phyloP scores from a whole-genome alignment of 1,140 invertebrate genomes.

The Antheraea mylitta region DNA sequence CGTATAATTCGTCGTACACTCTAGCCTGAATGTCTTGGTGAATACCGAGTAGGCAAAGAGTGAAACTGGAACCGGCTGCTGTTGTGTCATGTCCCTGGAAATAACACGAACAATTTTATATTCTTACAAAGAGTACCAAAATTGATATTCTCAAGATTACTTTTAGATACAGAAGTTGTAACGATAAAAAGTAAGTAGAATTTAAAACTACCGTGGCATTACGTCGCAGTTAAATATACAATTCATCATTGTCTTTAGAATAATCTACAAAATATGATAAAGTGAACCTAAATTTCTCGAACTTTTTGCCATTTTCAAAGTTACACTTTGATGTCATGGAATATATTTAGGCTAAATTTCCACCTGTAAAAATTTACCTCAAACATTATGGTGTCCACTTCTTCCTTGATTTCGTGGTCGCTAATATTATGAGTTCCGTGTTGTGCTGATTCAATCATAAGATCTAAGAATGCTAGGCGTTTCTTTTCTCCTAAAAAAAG shows the following conservation, averaged over 20 bases:
- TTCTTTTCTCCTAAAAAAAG: slow-evolving; percentile 82
- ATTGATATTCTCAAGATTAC: too few species aligned
- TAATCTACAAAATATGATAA: too few species aligned
- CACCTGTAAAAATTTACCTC: slow-evolving; percentile 79
- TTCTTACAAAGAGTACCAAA: not conserved
- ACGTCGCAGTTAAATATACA: too few species aligned
- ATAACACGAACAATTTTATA: not conserved
- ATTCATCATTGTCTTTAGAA: too few species aligned
- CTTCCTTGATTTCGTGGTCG: slow-evolving; percentile 90
- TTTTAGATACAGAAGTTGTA: too few species aligned
- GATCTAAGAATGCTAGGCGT: slow-evolving; percentile 91
- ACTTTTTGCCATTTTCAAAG: too few species aligned
- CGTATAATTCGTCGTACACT: slow-evolving; percentile 89
- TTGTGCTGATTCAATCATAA: slow-evolving; percentile 85
- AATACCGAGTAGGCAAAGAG: slow-evolving; percentile 88
- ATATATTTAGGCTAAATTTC: not conserved
- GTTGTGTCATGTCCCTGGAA: slow-evolving; percentile 92
- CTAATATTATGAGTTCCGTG: slow-evolving; percentile 61
- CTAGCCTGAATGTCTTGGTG: slow-evolving; percentile 87
- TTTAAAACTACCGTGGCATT: too few species aligned
- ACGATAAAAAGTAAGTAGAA: too few species aligned
- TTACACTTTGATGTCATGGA: too few species aligned
- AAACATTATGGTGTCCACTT: slow-evolving; percentile 94
- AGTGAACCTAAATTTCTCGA: too few species aligned
- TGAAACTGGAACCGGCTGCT: slow-evolving; percentile 91